phyloP scores from a whole-genome alignment of 2,888 invertebrate genomes.

The Dryomyza anilis region DNA sequence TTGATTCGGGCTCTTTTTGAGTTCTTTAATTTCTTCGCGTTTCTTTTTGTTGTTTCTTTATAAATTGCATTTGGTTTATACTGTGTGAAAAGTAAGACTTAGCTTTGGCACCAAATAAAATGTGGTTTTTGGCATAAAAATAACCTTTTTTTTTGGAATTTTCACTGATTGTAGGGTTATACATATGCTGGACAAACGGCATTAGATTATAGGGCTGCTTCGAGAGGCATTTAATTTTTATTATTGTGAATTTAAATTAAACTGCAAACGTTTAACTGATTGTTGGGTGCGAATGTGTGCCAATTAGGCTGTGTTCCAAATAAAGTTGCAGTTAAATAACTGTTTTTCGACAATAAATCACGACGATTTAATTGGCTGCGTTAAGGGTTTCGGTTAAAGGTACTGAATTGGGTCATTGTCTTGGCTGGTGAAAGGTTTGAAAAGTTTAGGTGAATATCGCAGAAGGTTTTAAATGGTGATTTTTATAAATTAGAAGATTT shows the following conservation, averaged over 20 bases:
- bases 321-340: neutral
- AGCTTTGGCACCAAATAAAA: constrained; percentile 11
- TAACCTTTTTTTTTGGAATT: too few species aligned
- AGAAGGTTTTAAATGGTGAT: neutral
- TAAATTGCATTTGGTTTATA: neutral
- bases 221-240: constrained; percentile 1
- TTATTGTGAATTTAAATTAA: too few species aligned
- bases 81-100: neutral
- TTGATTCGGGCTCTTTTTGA: constrained; percentile 45
- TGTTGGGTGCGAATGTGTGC: constrained; percentile 42
- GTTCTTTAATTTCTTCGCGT: neutral
- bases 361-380: neutral
- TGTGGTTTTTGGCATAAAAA: neutral
- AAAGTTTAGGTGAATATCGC: neutral
- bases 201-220: constrained; percentile 46
- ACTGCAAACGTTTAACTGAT: constrained; percentile 58
- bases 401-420: too few species aligned
- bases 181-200: constrained; percentile 39
- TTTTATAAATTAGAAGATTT: too few species aligned
- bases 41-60: too few species aligned
- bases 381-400: neutral
- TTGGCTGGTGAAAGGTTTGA: too few species aligned
- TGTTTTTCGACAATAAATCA: neutral
- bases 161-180: constrained; percentile 7
- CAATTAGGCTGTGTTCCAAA: neutral